A percentile compares a stretch with the other conserved stretches of the same genome.
phyloP scores from a whole-genome alignment of 1,140 invertebrate species.

The Tetramorium alpestre region DNA sequence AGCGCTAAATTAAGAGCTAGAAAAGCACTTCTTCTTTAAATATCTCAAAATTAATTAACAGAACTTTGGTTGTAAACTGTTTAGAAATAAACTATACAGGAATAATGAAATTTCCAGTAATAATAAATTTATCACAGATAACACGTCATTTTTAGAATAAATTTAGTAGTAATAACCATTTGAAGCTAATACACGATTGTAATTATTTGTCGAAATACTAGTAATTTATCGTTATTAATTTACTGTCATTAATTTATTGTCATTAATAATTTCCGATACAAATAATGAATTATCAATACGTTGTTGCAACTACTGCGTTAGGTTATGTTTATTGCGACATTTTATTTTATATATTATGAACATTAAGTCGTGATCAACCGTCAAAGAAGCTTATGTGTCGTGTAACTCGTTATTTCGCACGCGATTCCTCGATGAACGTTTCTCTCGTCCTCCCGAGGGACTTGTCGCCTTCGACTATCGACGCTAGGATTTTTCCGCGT shows the following conservation, averaged over 20 bases:
- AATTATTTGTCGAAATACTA: slow-evolving; percentile 38
- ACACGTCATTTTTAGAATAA: slow-evolving; percentile 6
- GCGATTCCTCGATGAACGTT: neutral
- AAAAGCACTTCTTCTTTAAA: neutral
- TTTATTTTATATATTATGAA: neutral
- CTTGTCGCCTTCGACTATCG: neutral
- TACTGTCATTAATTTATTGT: neutral
- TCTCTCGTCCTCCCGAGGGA: neutral
- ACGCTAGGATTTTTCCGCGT: slow-evolving; percentile 15
- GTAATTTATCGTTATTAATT: slow-evolving; percentile 20
- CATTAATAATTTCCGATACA: neutral
- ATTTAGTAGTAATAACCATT: neutral
- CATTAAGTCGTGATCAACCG: neutral
- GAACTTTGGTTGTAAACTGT: neutral
- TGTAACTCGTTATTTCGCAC: neutral
- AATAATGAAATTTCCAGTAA: neutral
- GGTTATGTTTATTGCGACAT: neutral
- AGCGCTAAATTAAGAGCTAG: neutral
- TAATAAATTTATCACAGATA: slow-evolving; percentile 4
- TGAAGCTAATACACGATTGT: neutral
- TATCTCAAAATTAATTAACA: neutral
- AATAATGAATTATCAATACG: neutral
- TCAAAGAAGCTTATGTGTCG: neutral
- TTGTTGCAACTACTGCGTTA: neutral
- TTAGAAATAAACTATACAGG: neutral